phyloP scores from a whole-genome alignment of 2,797 vertebrate species.

The Spinus pinus region DNA sequence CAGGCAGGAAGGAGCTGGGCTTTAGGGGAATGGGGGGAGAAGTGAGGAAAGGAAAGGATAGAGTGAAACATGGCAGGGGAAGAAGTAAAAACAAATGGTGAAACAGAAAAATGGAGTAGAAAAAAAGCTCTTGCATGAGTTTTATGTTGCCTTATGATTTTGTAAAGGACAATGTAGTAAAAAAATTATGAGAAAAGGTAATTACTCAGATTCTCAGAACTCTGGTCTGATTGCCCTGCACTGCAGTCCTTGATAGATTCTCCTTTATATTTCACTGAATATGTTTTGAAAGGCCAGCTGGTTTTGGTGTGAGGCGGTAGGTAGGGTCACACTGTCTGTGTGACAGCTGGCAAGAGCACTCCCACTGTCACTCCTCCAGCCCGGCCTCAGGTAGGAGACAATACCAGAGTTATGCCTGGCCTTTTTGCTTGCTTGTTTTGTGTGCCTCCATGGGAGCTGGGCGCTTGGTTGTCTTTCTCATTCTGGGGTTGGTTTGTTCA shows the following conservation, averaged over 20 bases:
- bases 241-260: neutral
- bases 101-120: neutral
- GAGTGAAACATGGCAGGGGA: rapidly evolving
- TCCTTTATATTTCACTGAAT: neutral
- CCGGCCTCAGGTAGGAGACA: rapidly evolving
- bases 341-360: neutral
- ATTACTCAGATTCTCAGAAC: neutral
- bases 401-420: rapidly evolving
- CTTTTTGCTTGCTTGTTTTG: neutral
- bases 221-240: neutral
- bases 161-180: neutral
- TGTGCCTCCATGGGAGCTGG: neutral
- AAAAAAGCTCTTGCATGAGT: neutral
- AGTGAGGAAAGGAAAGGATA: neutral
- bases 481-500: neutral
- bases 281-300: neutral
- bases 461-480: neutral
- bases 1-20: neutral
- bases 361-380: rapidly evolving
- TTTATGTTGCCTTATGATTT: neutral
- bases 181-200: neutral
- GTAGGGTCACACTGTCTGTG: neutral
- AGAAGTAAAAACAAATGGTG: neutral
- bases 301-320: neutral
- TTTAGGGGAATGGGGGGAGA: neutral